Percentiles rank a stretch among this genome's conserved stretches.
phyloP scores from a whole-genome alignment of 2,113 vertebrate genomes.

The Charadrius vociferus region DNA sequence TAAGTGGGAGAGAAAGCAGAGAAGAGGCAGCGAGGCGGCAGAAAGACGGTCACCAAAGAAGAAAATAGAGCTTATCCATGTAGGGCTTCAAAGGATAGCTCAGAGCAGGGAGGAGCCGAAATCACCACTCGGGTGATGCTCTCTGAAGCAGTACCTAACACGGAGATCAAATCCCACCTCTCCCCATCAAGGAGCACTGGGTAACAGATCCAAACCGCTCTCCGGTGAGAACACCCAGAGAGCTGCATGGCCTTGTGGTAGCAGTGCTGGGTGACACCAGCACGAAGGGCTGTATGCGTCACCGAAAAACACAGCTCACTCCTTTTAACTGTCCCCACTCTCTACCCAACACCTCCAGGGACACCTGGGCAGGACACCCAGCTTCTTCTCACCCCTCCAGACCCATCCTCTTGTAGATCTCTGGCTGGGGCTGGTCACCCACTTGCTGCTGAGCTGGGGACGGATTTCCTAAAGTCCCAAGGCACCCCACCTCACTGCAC shows the following conservation, averaged over 20 bases:
- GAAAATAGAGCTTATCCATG: neutral
- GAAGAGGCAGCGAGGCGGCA: neutral
- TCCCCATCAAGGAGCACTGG: neutral
- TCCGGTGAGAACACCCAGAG: accelerated
- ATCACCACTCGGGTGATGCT: accelerated
- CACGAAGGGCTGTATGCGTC: too few relatives aligned
- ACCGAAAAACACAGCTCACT: neutral
- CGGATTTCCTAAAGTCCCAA: too few relatives aligned
- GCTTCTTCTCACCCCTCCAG: neutral
- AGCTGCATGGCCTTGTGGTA: neutral
- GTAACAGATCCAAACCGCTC: accelerated
- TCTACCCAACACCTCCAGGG: neutral
- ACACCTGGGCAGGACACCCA: neutral
- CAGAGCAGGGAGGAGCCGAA: neutral
- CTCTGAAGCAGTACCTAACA: neutral
- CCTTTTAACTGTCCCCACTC: neutral
- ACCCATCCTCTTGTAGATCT: neutral
- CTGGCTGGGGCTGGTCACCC: neutral
- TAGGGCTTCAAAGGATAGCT: neutral
- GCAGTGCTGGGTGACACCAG: too few relatives aligned
- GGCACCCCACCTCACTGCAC: too few relatives aligned
- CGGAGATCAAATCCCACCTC: neutral
- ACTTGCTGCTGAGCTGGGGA: neutral
- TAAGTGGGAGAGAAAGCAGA: neutral
- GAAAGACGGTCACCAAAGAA: neutral